Evolutionary conservation across 2,113 vertebrate genomes (phyloP).

Genomic region (Microtus pennsylvanicus): DNA sequence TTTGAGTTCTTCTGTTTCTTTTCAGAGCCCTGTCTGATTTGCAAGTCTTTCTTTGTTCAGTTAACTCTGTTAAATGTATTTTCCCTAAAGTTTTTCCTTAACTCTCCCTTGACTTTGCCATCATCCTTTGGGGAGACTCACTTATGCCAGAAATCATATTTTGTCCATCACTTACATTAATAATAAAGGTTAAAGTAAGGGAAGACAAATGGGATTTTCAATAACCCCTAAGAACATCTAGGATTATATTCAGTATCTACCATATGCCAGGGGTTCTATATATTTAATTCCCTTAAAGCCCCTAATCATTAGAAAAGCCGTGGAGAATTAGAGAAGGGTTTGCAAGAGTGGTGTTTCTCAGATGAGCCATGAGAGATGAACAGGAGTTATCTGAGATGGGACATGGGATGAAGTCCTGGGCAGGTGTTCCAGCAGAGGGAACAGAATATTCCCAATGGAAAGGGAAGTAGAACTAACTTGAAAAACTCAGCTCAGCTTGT

Average conservation of each 20-base stretch:
- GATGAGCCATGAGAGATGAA: slow-evolving; percentile 1
- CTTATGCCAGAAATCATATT: neutral
- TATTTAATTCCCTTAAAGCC: slow-evolving; percentile 51
- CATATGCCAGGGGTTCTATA: neutral
- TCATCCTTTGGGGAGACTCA: neutral
- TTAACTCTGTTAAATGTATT: neutral
- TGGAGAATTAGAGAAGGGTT: slow-evolving; percentile 34
- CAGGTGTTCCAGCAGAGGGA: slow-evolving; percentile 21
- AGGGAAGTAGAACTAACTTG: neutral
- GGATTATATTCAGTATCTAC: slow-evolving; percentile 16
- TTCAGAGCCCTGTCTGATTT: neutral
- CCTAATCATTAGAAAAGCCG: neutral
- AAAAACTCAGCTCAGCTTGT: slow-evolving; percentile 14
- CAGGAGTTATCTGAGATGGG: neutral
- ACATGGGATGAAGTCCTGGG: neutral
- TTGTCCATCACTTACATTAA: slow-evolving; percentile 17
- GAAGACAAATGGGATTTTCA: neutral
- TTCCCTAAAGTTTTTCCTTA: neutral
- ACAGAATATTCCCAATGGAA: neutral
- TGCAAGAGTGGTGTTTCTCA: neutral
- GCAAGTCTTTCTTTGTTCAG: neutral
- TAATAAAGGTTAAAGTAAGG: neutral
- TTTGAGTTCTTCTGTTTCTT: neutral
- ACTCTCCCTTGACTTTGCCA: neutral
- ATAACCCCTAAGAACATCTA: slow-evolving; percentile 16